These are phyloP conservation scores for Cinclus cinclus DNA, from an alignment of 2,113 vertebrate species.

Conservation along the genomic window DNA sequence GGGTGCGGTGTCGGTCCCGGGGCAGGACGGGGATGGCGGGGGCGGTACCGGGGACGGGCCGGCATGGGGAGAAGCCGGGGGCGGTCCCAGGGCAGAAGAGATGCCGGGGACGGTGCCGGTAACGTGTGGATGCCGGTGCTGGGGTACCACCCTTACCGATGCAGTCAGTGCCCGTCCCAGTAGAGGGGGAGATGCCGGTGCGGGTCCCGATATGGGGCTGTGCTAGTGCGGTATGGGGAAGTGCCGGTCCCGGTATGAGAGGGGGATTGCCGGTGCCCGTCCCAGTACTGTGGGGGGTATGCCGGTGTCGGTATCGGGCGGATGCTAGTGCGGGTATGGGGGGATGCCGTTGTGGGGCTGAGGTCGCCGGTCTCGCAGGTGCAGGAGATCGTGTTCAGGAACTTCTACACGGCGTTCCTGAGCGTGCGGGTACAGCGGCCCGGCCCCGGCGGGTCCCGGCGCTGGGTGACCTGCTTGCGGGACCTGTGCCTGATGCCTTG, in stretches of 20 bases:
- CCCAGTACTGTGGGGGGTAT: too few species aligned
- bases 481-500: conserved; percentile 86
- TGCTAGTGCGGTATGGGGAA: neutral
- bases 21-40: neutral
- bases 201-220: too few species aligned
- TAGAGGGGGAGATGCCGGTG: neutral
- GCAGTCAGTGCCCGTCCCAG: neutral
- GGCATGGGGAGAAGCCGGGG: neutral
- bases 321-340: neutral
- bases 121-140: neutral
- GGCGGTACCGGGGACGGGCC: neutral
- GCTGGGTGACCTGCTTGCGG: conserved; percentile 85
- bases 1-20: neutral
- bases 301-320: neutral
- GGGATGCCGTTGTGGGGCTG: neutral
- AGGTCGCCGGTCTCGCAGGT: neutral
- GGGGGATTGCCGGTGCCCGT: neutral
- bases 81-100: neutral
- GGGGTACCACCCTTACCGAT: neutral
- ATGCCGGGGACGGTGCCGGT: neutral
- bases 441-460: conserved; percentile 3
- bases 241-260: neutral
- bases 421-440: conserved; percentile 81
- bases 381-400: conserved; percentile 88
- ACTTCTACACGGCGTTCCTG: conserved; percentile 91